Evolutionary conservation across 2,113 vertebrate species (phyloP), one percentile per base, ranked within the genome.

Genomic region (Xenopus laevis): DNA sequence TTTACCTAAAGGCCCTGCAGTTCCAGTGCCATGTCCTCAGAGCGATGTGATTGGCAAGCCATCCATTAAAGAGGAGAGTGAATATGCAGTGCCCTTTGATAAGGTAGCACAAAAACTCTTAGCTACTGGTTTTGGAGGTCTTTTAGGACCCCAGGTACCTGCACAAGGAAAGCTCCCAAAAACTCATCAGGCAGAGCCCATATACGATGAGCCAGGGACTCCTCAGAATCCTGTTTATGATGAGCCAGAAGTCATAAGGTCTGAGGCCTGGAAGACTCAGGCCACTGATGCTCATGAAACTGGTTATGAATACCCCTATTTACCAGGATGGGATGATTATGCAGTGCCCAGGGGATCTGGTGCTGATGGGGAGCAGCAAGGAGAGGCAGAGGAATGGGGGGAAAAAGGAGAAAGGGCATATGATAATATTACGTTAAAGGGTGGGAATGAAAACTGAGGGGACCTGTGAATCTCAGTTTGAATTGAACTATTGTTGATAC

Each of bases 41-140:
- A 55, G 27, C 55, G 68, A 9, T 18, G 16, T 8, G 6, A 10
- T 20, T 20, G 10, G 33, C 2, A 59, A 46, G 27, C 45, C 9
- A 4, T 6, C 58, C 23, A 15, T 63, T 0, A 1, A 30, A 0
- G 93, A 95, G 0, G 93, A 95, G 0, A 65, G 80, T 0, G 94
- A 94, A 1, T 96, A 98, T 0, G 95, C 94, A 0, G 78, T 94
- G 0, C 95, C 95, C 18, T 98, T 98, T 0, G 95, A 97, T 81
- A 79, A 87, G 21, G 81, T 95, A 1, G 83, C 87, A 65, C 86
- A 84, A 0, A 82, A 79, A 1, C 52, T 90, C 5, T 64, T 81
- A 82, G 59, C 72, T 0, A 72, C 79, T 10, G 82, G 85, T 18
- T 63, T 92, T 0, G 9, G 81, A 0, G 23, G 15, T n/a, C 20